phyloP scores from a whole-genome alignment of 2,797 vertebrate genomes.

The Galaxias olidus region DNA sequence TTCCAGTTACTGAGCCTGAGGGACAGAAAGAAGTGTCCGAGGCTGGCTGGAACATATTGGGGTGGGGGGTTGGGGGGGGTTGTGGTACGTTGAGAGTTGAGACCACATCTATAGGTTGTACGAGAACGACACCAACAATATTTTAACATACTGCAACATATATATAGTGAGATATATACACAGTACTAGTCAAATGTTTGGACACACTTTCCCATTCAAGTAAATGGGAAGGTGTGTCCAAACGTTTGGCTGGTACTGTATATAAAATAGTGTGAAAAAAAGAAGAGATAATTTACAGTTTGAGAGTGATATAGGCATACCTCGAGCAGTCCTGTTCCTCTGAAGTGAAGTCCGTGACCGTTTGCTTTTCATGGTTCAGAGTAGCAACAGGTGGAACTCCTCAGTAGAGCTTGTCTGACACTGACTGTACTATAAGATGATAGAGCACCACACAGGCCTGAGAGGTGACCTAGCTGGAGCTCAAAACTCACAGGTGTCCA shows the following conservation, averaged over 20 bases:
- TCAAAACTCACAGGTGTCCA: slow-evolving; percentile 56
- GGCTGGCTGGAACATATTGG: not conserved
- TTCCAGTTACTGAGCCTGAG: slow-evolving; percentile 78
- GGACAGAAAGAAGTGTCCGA: slow-evolving; percentile 39
- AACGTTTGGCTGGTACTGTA: too few species aligned
- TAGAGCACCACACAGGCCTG: not conserved
- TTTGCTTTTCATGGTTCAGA: not conserved
- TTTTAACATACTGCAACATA: too few species aligned
- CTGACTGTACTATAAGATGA: not conserved
- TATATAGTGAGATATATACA: too few species aligned
- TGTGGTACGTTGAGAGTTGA: too few species aligned
- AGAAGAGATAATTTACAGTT: too few species aligned
- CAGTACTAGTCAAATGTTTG: too few species aligned
- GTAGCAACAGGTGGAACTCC: not conserved
- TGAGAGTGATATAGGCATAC: not conserved
- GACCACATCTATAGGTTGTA: too few species aligned
- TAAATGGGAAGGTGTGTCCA: too few species aligned
- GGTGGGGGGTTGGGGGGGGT: slow-evolving; percentile 62
- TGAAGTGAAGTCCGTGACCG: not conserved
- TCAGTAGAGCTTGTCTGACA: not conserved
- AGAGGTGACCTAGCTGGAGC: slow-evolving; percentile 64
- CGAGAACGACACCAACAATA: too few species aligned
- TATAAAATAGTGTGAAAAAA: too few species aligned
- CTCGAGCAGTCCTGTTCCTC: not conserved
- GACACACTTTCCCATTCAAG: too few species aligned